Evolutionary conservation across 2,888 invertebrate species (phyloP), one percentile per base, ranked within the genome.

Genomic region (Xanthia togata): DNA sequence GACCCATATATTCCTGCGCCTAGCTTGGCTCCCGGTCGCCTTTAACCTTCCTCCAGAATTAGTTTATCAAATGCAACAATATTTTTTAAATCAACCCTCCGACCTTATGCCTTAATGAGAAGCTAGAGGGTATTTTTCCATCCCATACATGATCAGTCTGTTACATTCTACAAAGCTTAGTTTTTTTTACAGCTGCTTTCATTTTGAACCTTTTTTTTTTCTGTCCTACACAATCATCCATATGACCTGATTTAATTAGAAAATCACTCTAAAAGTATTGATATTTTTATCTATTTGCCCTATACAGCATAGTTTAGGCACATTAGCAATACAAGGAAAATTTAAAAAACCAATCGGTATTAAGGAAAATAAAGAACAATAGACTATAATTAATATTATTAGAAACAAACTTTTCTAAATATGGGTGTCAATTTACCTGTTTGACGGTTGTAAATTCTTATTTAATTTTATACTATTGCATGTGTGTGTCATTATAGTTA

Each of bases 381-480:
- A 20, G 60, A 26, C 26, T 47, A 35, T 53, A n/a, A 20, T 31
- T 31, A 63, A 26, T 53, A 38, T 26, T 50, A 14, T 41, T 23
- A 5, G 23, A 11, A 41, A 26, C 3, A n/a, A 64, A 26, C 1
- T 35, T 65, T 23, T 63, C 31, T 83, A 83, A 86, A 78, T 72
- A 70, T 78, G 67, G 67, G 55, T 83, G 72, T 60, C 41, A 65
- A n/a, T 82, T 85, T 83, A 78, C 72, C 72, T 83, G 70, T 86
- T 63, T 35, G 20, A 31, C 0, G 9, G 14, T 35, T 80, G 23
- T 73, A n/a, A 53, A 68, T 53, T 76, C 17, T 67, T 20, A 6
- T 72, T 44, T 78, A 44, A 59, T 71, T 60, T 62, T 41, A 38
- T 60, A 31, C 12, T 26, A 35, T 44, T 82, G 82, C 82, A 82